phyloP scores from a whole-genome alignment of 1,140 invertebrate genomes.

The Drosophila hydei region DNA sequence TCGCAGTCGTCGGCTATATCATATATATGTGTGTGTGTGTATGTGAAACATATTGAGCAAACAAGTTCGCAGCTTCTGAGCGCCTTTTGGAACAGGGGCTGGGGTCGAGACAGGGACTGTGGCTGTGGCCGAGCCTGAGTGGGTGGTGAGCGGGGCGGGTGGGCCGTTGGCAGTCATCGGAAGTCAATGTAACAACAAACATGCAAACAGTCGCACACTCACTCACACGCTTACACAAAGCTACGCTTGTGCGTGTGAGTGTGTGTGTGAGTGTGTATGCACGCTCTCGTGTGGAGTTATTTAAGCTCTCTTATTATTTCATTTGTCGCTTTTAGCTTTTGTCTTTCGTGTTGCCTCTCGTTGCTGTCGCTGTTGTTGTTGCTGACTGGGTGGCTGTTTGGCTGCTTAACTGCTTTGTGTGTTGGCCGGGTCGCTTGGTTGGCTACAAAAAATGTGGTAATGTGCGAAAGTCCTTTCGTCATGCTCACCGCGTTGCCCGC shows the following conservation, averaged over 20 bases:
- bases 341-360: conserved; percentile 72
- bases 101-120: conserved; percentile 29
- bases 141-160: conserved; percentile 19
- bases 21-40: conserved; percentile 49
- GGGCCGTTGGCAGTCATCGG: conserved; percentile 72
- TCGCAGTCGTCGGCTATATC: conserved; percentile 48
- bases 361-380: conserved; percentile 36
- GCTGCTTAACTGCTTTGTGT: conserved; percentile 48
- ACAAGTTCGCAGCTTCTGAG: conserved; percentile 81
- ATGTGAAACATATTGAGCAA: conserved; percentile 81
- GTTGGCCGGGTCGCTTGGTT: conserved; percentile 39
- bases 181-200: conserved; percentile 83
- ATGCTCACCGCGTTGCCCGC: conserved; percentile 63
- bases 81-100: conserved; percentile 35
- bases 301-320: conserved; percentile 83
- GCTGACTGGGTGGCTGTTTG: conserved; percentile 68
- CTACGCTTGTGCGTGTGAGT: conserved; percentile 14
- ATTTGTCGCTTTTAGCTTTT: conserved; percentile 83
- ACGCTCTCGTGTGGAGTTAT: conserved; percentile 76
- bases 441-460: conserved; percentile 71
- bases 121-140: conserved; percentile 31
- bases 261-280: conserved; percentile 21
- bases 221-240: conserved; percentile 13
- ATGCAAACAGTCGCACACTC: conserved; percentile 65
- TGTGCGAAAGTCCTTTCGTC: conserved; percentile 82